Evolutionary conservation across 2,113 vertebrate genomes (phyloP).

Genomic region (Pedionomus torquatus): DNA sequence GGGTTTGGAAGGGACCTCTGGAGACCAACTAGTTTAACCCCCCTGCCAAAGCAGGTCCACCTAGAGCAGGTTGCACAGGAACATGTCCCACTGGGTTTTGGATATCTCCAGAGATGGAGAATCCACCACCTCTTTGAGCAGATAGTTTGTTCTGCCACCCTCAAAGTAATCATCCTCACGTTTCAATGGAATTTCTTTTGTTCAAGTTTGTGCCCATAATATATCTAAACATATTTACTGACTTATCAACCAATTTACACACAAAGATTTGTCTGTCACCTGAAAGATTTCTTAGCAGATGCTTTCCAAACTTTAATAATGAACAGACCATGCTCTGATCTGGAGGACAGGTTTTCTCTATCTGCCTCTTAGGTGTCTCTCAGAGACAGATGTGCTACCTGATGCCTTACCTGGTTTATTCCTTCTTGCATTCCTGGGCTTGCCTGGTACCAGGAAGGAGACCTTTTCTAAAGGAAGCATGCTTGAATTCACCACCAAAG

Average conservation of each 20-base stretch:
- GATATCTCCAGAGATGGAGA: no score
- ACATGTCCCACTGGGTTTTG: no score
- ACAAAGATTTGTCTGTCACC: not conserved
- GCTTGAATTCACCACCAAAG: not conserved
- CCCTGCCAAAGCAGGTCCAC: no score
- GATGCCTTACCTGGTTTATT: not conserved
- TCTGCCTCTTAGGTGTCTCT: not conserved
- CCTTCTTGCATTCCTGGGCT: not conserved
- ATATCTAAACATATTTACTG: not conserved
- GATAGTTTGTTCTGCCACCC: no score
- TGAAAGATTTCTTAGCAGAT: not conserved
- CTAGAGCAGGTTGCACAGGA: no score
- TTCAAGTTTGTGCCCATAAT: no score
- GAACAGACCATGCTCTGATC: not conserved
- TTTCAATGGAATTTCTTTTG: no score
- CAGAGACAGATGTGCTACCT: not conserved
- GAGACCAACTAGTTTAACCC: no score
- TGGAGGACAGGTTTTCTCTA: not conserved
- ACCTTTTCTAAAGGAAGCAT: not conserved
- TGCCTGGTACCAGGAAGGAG: not conserved
- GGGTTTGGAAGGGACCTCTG: no score
- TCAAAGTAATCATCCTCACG: no score
- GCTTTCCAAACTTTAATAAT: not conserved
- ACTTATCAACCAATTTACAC: fast-evolving
- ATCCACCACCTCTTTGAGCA: no score